A percentile compares a stretch with the other conserved stretches of the same genome.
Evolutionary conservation across 2,888 invertebrate species (phyloP).

Genomic region (Caenorhabditis virilis): DNA sequence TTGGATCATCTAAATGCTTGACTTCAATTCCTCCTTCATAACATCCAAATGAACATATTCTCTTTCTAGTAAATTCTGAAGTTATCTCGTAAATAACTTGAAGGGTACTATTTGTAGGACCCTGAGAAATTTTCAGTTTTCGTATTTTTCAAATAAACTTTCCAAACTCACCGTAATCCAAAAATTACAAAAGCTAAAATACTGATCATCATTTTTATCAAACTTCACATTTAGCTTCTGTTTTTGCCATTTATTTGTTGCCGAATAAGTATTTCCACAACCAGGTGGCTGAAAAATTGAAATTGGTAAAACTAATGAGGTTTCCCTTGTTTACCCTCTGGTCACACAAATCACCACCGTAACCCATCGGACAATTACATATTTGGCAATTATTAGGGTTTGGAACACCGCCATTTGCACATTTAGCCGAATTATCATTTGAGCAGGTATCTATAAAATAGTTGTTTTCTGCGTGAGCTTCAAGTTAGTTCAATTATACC

Average conservation of each 20-base stretch:
- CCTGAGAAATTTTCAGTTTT: slow-evolving; percentile 7
- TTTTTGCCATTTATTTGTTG: slow-evolving; percentile 25
- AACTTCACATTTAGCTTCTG: slow-evolving; percentile 26
- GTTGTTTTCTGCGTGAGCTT: neutral
- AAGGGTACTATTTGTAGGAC: slow-evolving; percentile 12
- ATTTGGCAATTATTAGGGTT: slow-evolving; percentile 40
- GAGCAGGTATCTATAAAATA: slow-evolving; percentile 9
- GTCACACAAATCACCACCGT: slow-evolving; percentile 41
- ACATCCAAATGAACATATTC: slow-evolving; percentile 36
- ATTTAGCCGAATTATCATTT: slow-evolving; percentile 15
- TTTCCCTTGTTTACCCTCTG: slow-evolving; percentile 26
- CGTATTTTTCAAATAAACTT: too few relatives aligned
- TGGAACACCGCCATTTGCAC: slow-evolving; percentile 42
- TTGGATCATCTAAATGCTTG: slow-evolving; percentile 31
- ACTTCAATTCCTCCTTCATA: slow-evolving; percentile 40
- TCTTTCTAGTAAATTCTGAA: slow-evolving; percentile 11
- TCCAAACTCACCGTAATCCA: slow-evolving; percentile 28
- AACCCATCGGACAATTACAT: slow-evolving; percentile 43
- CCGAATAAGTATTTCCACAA: slow-evolving; percentile 25
- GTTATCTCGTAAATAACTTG: slow-evolving; percentile 30
- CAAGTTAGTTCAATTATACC: slow-evolving; percentile 3
- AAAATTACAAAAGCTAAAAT: slow-evolving; percentile 33
- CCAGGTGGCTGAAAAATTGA: slow-evolving; percentile 24
- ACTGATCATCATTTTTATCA: slow-evolving; percentile 28
- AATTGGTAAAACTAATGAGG: neutral